Evolutionary conservation across 2,113 vertebrate genomes (phyloP).

Genomic region (Leucopsar rothschildi): DNA sequence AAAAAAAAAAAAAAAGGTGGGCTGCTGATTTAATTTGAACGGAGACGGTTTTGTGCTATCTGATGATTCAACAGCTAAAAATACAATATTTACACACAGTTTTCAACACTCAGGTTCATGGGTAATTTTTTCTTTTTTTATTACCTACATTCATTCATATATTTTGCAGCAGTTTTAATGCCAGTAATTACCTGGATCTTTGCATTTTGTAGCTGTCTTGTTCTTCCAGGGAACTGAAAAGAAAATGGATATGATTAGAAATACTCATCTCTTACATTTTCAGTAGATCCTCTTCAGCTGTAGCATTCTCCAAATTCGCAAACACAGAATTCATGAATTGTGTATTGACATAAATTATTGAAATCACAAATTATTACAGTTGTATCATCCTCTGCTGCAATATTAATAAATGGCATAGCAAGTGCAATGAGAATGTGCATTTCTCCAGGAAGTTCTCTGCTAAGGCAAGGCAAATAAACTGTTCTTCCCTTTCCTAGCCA

Average conservation of each 20-base stretch:
- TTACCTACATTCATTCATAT: neutral
- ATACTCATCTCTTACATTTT: neutral
- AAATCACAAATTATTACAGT: conserved; percentile 25
- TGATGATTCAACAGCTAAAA: neutral
- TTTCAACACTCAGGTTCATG: neutral
- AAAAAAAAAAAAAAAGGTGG: neutral
- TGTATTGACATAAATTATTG: conserved; percentile 46
- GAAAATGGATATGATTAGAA: neutral
- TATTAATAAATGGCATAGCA: conserved; percentile 14
- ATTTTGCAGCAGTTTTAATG: neutral
- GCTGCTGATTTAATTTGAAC: neutral
- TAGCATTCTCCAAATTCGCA: conserved; percentile 10
- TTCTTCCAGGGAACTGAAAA: neutral
- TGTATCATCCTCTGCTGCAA: neutral
- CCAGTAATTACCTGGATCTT: neutral
- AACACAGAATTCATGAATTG: conserved; percentile 34
- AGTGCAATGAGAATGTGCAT: neutral
- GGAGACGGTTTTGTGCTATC: neutral
- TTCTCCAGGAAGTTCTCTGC: neutral
- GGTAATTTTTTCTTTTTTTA: neutral
- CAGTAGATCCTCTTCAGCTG: neutral
- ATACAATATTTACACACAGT: neutral
- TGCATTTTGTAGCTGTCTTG: neutral
- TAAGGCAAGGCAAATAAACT: neutral
- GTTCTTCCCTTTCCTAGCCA: neutral